Conservation (phyloP, 2,797 vertebrate species). For the Masticophis lateralis region DNA sequence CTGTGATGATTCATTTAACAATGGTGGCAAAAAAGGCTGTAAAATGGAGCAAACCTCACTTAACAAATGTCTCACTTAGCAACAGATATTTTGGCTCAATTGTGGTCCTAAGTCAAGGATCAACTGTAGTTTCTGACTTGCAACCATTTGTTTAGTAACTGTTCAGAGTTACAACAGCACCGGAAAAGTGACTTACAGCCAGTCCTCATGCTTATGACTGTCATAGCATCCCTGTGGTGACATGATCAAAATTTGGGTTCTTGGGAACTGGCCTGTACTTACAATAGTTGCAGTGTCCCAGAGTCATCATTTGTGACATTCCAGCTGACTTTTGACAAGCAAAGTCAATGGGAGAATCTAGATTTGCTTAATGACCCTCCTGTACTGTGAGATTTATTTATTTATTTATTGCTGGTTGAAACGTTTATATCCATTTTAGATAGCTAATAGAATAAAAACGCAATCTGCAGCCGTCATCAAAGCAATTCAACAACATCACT, state of each 20-base stretch:
- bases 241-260: neutral
- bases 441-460: neutral
- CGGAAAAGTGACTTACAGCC: neutral
- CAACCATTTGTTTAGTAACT: neutral
- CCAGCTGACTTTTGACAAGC: neutral
- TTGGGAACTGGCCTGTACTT: neutral
- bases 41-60: neutral
- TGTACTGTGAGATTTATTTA: neutral
- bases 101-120: neutral
- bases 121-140: neutral
- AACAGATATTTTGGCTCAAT: neutral
- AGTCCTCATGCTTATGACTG: neutral
- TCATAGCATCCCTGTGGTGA: neutral
- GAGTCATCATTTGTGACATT: neutral
- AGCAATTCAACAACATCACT: neutral
- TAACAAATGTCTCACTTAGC: neutral
- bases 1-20: neutral
- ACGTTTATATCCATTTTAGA: neutral
- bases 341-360: neutral
- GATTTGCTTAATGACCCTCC: neutral
- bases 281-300: neutral
- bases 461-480: neutral
- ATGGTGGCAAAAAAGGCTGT: neutral
- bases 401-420: neutral
- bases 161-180: neutral